A percentile compares a stretch with the other conserved stretches of the same genome.
phyloP scores from a whole-genome alignment of 2,888 invertebrate species.

The Callimorpha dominula region DNA sequence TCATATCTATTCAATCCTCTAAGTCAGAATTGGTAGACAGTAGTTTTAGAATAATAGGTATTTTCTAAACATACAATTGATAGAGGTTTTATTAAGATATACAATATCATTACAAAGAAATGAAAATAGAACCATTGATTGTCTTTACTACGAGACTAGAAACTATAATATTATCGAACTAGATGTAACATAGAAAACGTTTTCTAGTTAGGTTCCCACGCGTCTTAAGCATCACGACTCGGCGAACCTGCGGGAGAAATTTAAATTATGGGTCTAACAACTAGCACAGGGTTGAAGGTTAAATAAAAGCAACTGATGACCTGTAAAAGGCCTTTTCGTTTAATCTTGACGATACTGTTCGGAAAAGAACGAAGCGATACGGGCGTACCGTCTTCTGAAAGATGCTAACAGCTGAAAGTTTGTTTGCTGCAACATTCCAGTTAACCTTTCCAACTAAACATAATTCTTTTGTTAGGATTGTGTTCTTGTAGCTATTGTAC shows the following conservation, averaged over 20 bases:
- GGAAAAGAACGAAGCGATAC: not conserved
- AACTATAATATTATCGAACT: conserved; percentile 22
- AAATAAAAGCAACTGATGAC: not conserved
- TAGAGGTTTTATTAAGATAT: not conserved
- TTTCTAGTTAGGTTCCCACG: conserved; percentile 49
- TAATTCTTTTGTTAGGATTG: too few relatives aligned
- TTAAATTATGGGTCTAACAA: conserved; percentile 10
- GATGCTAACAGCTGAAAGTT: not conserved
- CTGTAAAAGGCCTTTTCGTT: not conserved
- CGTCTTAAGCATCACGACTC: conserved; percentile 23
- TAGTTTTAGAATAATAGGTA: conserved; percentile 1
- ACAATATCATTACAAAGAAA: conserved; percentile 1
- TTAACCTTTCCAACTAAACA: too few relatives aligned
- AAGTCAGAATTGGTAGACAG: conserved; percentile 6
- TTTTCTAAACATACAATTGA: conserved; percentile 6
- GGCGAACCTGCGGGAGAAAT: conserved; percentile 30
- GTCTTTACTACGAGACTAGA: conserved; percentile 15
- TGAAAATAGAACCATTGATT: conserved; percentile 10
- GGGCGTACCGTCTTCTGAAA: not conserved
- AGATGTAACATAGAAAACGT: conserved; percentile 32
- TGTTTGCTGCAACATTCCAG: not conserved
- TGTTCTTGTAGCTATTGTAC: too few relatives aligned
- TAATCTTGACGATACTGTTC: not conserved
- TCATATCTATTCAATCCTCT: not conserved
- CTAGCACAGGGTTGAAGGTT: conserved; percentile 15